Evolutionary conservation across 1,140 invertebrate species (phyloP).

Genomic region (Drosophila bifasciata): DNA sequence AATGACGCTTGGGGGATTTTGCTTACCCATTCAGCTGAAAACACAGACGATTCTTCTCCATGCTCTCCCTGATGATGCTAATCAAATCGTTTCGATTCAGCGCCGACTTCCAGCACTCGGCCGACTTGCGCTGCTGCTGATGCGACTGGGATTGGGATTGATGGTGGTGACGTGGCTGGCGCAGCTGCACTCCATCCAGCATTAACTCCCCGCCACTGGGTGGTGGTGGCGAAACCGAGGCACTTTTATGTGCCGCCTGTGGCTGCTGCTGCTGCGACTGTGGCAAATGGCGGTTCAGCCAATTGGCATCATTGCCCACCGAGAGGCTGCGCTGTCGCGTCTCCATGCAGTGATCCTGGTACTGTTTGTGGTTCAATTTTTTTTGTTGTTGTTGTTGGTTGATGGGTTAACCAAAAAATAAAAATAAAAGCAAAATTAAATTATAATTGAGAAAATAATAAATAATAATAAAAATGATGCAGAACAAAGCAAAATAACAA

Average conservation of each 20-base stretch:
- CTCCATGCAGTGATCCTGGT: conserved; percentile 80
- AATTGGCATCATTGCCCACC: conserved; percentile 81
- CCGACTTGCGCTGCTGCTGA: conserved; percentile 72
- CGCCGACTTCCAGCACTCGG: conserved; percentile 85
- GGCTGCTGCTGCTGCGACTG: conserved; percentile 48
- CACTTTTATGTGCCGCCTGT: conserved; percentile 50
- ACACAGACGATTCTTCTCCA: conserved; percentile 95
- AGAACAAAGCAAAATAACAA: conserved; percentile 37
- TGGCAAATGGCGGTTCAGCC: conserved; percentile 70
- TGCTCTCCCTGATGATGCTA: conserved; percentile 94
- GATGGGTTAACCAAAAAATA: conserved; percentile 64
- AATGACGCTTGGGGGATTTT: neutral
- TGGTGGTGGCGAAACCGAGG: conserved; percentile 54
- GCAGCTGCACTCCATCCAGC: conserved; percentile 77
- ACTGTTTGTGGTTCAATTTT: conserved; percentile 39
- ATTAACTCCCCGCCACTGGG: conserved; percentile 50
- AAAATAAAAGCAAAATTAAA: conserved; percentile 58
- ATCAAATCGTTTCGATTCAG: conserved; percentile 92
- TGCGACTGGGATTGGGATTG: conserved; percentile 47
- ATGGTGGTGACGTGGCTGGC: conserved; percentile 66
- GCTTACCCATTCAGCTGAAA: conserved; percentile 90
- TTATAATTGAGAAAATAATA: conserved; percentile 50
- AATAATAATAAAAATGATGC: conserved; percentile 12
- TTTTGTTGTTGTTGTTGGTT: conserved; percentile 26
- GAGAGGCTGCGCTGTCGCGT: conserved; percentile 80